A percentile compares a stretch with the other conserved stretches of the same genome.
Evolutionary conservation across 2,888 invertebrate species (phyloP).

Genomic region (Furcula furcula): DNA sequence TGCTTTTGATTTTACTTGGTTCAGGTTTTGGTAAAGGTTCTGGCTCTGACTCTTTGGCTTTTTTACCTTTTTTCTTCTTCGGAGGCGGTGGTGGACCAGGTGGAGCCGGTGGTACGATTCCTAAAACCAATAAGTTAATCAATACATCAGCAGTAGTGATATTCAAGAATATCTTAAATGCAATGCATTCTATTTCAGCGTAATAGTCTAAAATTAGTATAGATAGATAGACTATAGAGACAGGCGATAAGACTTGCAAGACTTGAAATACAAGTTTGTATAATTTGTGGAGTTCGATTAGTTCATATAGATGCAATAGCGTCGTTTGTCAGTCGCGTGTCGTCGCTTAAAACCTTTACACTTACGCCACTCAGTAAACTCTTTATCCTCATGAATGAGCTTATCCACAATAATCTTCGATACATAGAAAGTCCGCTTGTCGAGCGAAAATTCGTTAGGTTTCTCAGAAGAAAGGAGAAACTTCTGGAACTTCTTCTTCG

Average conservation of each 20-base stretch:
- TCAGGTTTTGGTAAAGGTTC: slow-evolving; percentile 16
- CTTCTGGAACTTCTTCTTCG: slow-evolving; percentile 61
- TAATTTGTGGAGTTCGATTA: too few relatives aligned
- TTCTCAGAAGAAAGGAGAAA: slow-evolving; percentile 47
- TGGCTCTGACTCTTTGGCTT: slow-evolving; percentile 27
- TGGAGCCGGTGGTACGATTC: slow-evolving; percentile 65
- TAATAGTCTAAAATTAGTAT: too few relatives aligned
- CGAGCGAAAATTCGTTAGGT: slow-evolving; percentile 60
- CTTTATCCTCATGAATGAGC: slow-evolving; percentile 85
- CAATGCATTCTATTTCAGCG: too few relatives aligned
- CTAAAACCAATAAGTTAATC: slow-evolving; percentile 34
- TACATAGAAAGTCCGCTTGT: slow-evolving; percentile 84
- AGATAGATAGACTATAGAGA: too few relatives aligned
- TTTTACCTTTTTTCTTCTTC: slow-evolving; percentile 54
- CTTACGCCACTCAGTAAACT: slow-evolving; percentile 89
- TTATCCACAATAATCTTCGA: slow-evolving; percentile 87
- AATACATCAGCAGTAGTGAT: too few relatives aligned
- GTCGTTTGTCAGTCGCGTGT: too few relatives aligned
- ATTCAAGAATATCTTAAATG: too few relatives aligned
- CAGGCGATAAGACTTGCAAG: too few relatives aligned
- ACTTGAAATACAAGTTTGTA: too few relatives aligned
- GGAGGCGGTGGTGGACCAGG: slow-evolving; percentile 52
- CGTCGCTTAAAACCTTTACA: slow-evolving; percentile 17
- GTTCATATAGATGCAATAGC: too few relatives aligned
- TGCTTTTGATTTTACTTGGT: slow-evolving; percentile 8